phyloP scores from a whole-genome alignment of 2,113 vertebrate genomes.

The Pygoscelis adeliae region DNA sequence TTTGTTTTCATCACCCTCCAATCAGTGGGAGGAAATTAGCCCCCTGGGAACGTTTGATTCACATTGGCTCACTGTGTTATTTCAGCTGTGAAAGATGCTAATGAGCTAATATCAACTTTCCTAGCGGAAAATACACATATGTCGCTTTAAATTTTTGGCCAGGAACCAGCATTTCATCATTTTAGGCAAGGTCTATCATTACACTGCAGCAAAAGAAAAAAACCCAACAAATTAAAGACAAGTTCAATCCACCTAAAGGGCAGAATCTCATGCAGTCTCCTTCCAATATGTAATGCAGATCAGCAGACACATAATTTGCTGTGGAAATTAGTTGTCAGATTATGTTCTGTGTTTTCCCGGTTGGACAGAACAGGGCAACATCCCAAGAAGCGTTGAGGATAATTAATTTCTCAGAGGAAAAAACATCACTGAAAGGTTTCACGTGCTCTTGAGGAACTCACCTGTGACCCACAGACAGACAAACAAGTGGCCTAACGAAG shows the following conservation, averaged over 20 bases:
- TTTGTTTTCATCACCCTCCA: conserved; percentile 63
- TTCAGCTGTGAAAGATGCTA: conserved; percentile 71
- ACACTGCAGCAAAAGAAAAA: not conserved
- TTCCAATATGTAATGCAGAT: not conserved
- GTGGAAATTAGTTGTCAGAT: conserved; percentile 29
- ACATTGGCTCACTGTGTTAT: conserved; percentile 55
- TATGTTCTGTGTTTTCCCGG: not conserved
- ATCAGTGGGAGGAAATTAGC: conserved; percentile 54
- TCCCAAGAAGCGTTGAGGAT: not conserved
- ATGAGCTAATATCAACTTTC: conserved; percentile 67
- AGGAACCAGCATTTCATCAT: conserved; percentile 38
- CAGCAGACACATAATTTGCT: conserved; percentile 2
- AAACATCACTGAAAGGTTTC: not conserved
- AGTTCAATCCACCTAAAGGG: not conserved
- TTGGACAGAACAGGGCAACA: not conserved
- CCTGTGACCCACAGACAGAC: not conserved
- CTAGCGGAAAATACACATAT: conserved; percentile 40
- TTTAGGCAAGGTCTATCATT: conserved; percentile 15
- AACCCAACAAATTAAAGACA: not conserved
- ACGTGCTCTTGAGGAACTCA: not conserved
- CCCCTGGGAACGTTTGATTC: conserved; percentile 25
- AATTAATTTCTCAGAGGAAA: conserved; percentile 38
- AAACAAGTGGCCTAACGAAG: not conserved
- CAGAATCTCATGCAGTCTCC: not conserved
- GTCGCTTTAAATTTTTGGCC: conserved; percentile 33